Conservation (phyloP, 1,140 invertebrate genomes). For the Babylonia areolata region DNA sequence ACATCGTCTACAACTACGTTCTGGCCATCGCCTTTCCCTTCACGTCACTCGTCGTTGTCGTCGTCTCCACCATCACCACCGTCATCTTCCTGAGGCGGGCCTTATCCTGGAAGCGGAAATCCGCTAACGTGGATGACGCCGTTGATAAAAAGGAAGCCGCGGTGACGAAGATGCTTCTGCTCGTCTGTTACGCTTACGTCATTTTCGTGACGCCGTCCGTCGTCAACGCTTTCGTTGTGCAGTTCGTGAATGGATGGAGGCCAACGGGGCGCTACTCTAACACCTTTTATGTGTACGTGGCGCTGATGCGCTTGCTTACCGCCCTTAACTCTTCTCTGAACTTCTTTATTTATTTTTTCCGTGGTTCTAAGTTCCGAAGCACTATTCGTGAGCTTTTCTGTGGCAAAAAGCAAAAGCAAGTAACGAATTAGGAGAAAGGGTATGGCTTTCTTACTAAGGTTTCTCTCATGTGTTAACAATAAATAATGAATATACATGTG, state of each 20-base stretch:
- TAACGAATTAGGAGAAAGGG: too few relatives aligned
- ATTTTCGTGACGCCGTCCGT: conserved; percentile 38
- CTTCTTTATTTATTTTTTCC: neutral
- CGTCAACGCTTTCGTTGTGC: conserved; percentile 30
- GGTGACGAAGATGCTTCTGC: conserved; percentile 10
- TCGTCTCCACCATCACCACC: conserved; percentile 18
- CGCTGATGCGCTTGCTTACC: neutral
- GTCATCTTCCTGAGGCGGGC: conserved; percentile 29
- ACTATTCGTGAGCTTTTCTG: neutral
- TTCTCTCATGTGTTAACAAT: too few relatives aligned
- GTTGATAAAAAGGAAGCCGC: conserved; percentile 1
- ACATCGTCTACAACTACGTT: conserved; percentile 22
- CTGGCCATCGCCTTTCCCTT: conserved; percentile 33
- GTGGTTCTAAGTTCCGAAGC: neutral
- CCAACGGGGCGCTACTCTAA: neutral
- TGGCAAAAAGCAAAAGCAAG: too few relatives aligned
- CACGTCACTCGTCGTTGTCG: conserved; percentile 23
- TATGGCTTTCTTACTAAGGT: too few relatives aligned
- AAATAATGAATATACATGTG: too few relatives aligned
- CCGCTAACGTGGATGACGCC: neutral
- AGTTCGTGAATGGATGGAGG: neutral
- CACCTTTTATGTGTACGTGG: neutral
- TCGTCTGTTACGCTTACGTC: conserved; percentile 27
- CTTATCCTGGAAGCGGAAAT: neutral
- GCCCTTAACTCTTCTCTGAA: neutral